Base-by-base conservation (phyloP, 2,888 invertebrate genomes). In the Eristalis arbustorum region DNA sequence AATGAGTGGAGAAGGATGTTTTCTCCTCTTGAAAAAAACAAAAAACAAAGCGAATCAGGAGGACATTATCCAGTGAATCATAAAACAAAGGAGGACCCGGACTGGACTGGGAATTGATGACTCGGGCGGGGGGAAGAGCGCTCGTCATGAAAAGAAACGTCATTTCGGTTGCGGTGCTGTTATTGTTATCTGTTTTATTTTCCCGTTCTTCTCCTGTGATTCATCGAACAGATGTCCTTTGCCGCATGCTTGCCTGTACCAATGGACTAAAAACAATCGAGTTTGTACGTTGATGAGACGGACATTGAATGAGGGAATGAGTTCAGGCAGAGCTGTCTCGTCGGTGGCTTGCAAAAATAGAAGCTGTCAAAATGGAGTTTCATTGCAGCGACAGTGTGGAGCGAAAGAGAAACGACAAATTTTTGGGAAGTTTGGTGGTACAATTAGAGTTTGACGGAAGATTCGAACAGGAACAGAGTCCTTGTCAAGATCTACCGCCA, bases 61-160 rank as follows among this genome's bases (percentile, higher is more conserved):
- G 49, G 31, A 72, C 49, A 49, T 64, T 34, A 73, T 64, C 64
- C 59, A 42, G n/a, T 61, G 28, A 40, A 75, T 75, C 75, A 28
- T 75, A 61, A 75, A 75, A 75, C 59, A 75, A 75, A 25, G 64
- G 25, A n/a, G 61, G 40, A 40, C 37, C 25, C n/a, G 57, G 56
- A 64, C 49, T 10, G 49, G 49, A 49, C n/a, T 49, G 49, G 6
- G 49, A n/a, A 49, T 49, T n/a, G 49, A 18, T n/a, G 49, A 37
- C 49, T 18, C 18, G 18, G 42, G 4, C n/a, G 1, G 49, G 49
- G 18, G 61, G n/a, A n/a, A n/a, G 22, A 31, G 42, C 34, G 64
- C 37, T 37, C 63, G 34, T 22, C 22, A 10, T 64, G 14, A 64
- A 73, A 64, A 34, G 74, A 37, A 57, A 74, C 18, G 56, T 64